Evolutionary conservation across 2,888 invertebrate species (phyloP).

Genomic region (Trichacis sp.): DNA sequence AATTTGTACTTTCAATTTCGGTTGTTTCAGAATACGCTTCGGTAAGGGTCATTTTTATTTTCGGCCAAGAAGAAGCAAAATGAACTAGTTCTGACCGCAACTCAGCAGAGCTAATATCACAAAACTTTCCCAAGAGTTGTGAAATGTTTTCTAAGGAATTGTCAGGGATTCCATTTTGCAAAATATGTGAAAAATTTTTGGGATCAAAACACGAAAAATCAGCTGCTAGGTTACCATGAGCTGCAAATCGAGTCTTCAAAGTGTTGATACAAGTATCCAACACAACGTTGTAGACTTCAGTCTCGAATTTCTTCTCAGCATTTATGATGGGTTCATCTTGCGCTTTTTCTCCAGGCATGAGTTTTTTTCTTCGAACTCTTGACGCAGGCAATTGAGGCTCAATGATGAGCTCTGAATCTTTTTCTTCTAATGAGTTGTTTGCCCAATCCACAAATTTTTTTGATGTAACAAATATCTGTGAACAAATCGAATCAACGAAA

Average conservation of each 20-base stretch:
- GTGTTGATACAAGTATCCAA: conserved; percentile 4
- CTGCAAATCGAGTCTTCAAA: conserved; percentile 1
- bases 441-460: conserved; percentile 5
- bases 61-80: neutral
- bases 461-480: neutral
- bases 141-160: neutral
- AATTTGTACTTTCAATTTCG: too few species aligned
- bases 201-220: neutral
- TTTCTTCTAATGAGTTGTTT: neutral
- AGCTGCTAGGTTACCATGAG: neutral
- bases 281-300: conserved; percentile 3
- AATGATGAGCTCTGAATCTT: neutral
- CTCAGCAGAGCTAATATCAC: neutral
- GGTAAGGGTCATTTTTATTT: conserved; percentile 1
- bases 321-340: neutral
- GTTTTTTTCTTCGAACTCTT: conserved; percentile 2
- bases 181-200: neutral
- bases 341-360: conserved; percentile 4
- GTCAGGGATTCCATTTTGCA: neutral
- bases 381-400: neutral
- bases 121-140: neutral
- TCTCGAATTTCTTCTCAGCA: neutral
- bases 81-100: neutral
- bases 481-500: neutral
- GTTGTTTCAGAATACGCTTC: neutral